Base-by-base conservation (phyloP, 1,140 invertebrate genomes). In the Propsilocerus akamusi region DNA sequence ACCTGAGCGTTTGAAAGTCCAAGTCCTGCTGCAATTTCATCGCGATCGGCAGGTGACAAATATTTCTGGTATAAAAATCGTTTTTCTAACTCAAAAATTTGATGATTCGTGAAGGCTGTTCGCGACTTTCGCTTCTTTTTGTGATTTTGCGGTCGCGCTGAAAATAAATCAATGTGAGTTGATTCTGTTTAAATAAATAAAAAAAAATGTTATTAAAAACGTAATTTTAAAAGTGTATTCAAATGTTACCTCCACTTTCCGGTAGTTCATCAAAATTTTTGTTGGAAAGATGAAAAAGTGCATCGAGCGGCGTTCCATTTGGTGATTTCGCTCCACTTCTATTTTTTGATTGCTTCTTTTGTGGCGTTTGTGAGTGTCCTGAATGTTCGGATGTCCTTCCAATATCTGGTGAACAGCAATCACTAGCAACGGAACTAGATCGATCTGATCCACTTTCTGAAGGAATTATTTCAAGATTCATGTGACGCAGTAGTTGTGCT, bases 121-220 rank as follows among this genome's bases (percentile, higher is more conserved):
- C 95, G 74, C n/a, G 92, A 95, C 76, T 98, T 98, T 64, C 93
- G 74, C 61, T 97, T 94, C 77, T 97, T 97, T 70, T 97, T 97
- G 54, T 90, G 83, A n/a, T n/a, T n/a, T 59, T 94, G 88, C 51
- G 92, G 86, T 47, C 91, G 74, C 57, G 83, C 81, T 66, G 91
- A 90, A 77, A 96, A 96, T 53, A 89, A 75, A 65, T 85, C 84
- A 51, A 88, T 67, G 59, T 86, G 83, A n/a, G n/a, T n/a, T 26
- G 59, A 56, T 51, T 62, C 59, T 62, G 64, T 63, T 65, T 53
- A 17, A 59, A 57, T 23, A 26, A 46, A 22, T 25, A 51, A 14
- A 24, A 26, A 26, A 17, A 47, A 3, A 28, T 47, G 32, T 48
- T 10, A 34, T 25, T 28, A 20, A 14, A 14, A 24, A 34, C 14